These are phyloP conservation scores for Sacculina carcini DNA, from an alignment of 2,888 invertebrate genomes.

Conservation along the genomic window DNA sequence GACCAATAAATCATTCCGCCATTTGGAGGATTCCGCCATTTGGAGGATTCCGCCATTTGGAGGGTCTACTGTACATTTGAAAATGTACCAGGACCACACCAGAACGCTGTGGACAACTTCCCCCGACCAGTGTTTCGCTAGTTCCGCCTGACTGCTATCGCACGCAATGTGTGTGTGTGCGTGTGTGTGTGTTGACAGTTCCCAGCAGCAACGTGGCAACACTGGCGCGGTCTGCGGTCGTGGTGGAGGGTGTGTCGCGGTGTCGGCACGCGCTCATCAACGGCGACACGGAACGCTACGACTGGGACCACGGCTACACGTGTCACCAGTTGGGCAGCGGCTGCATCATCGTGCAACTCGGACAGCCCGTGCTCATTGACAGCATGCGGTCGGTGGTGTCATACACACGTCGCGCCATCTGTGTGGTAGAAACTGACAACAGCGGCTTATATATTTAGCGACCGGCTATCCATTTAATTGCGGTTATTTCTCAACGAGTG, in stretches of 20 bases:
- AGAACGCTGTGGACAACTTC: neutral
- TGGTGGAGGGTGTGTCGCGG: constrained; percentile 83
- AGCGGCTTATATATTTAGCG: too few species aligned
- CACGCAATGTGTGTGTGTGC: constrained; percentile 13
- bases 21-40: too few species aligned
- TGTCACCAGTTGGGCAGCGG: constrained; percentile 72
- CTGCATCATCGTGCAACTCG: constrained; percentile 76
- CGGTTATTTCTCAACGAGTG: too few species aligned
- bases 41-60: too few species aligned
- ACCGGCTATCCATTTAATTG: too few species aligned
- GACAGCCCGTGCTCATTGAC: constrained; percentile 77
- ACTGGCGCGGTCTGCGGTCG: constrained; percentile 61
- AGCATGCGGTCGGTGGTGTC: constrained; percentile 44
- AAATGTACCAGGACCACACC: too few species aligned
- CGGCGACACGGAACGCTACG: constrained; percentile 79
- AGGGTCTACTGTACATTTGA: too few species aligned
- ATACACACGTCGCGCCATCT: too few species aligned
- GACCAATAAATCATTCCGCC: too few species aligned
- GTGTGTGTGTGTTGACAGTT: constrained; percentile 28
- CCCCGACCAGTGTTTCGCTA: neutral
- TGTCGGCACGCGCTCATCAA: constrained; percentile 81
- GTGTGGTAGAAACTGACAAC: too few species aligned
- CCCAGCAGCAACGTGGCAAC: constrained; percentile 81
- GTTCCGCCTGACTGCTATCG: neutral
- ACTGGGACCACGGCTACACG: constrained; percentile 96